Evolutionary conservation across 2,113 vertebrate species (phyloP).

Genomic region (Pogonocichla stellata): DNA sequence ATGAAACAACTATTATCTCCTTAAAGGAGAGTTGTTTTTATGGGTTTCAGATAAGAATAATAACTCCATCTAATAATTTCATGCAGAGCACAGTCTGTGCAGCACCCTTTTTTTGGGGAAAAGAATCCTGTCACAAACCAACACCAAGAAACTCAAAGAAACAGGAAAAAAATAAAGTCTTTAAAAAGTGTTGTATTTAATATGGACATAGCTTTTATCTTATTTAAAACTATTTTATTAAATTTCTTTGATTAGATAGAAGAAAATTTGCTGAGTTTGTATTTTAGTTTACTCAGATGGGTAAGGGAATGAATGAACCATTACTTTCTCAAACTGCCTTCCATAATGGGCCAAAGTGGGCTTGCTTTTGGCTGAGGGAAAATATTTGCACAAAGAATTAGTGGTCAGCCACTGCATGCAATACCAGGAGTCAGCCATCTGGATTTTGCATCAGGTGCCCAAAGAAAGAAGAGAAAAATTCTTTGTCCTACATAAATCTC

Average conservation of each 20-base stretch:
- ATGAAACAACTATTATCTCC: not conserved
- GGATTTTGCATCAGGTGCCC: conserved; percentile 32
- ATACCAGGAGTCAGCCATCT: not conserved
- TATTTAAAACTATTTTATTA: not conserved
- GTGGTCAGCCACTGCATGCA: not conserved
- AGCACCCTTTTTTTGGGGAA: not conserved
- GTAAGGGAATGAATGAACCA: not conserved
- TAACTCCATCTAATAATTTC: not conserved
- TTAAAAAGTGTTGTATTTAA: not conserved
- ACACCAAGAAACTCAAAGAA: not conserved
- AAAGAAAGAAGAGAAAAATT: conserved; percentile 10
- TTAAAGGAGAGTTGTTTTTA: not conserved
- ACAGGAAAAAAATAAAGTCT: not conserved
- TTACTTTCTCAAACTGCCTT: not conserved
- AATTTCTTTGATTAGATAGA: not conserved
- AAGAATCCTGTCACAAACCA: not conserved
- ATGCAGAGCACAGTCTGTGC: not conserved
- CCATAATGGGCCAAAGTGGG: not conserved
- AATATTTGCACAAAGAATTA: conserved; percentile 26
- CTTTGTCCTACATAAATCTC: conserved; percentile 21
- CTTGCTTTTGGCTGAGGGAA: not conserved
- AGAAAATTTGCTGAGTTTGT: not conserved
- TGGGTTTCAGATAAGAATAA: not conserved
- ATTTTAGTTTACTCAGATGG: not conserved
- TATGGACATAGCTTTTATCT: not conserved